Conservation (phyloP, 2,113 vertebrate species). For the Prionailurus viverrinus region DNA sequence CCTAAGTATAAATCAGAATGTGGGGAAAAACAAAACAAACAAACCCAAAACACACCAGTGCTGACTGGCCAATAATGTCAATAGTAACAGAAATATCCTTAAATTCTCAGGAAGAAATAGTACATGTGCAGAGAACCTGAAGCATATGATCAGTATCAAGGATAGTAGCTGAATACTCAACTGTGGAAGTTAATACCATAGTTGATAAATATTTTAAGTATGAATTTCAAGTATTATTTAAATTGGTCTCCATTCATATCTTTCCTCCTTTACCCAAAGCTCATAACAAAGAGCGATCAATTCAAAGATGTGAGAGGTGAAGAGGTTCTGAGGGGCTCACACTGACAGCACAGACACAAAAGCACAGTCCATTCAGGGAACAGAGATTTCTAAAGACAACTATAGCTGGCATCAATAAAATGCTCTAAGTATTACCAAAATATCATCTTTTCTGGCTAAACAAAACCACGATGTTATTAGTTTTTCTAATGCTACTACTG, state of each 20-base stretch:
- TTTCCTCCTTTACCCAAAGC: constrained; percentile 1
- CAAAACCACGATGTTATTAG: not conserved
- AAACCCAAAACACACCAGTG: not conserved
- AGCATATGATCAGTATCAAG: not conserved
- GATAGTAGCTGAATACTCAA: not conserved
- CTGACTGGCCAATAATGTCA: not conserved
- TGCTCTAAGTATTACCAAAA: not conserved
- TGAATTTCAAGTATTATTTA: not conserved
- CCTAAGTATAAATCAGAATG: not conserved
- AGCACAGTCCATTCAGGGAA: not conserved
- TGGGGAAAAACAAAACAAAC: not conserved
- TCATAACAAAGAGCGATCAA: not conserved
- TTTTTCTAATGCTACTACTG: not conserved
- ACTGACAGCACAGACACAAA: not conserved
- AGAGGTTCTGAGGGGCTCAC: not conserved
- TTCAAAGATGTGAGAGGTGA: not conserved
- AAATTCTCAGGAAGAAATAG: not conserved
- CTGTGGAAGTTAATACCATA: not conserved
- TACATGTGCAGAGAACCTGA: not conserved
- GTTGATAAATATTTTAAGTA: not conserved
- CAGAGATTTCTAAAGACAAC: not conserved
- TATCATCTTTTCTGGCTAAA: not conserved
- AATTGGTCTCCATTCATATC: not conserved
- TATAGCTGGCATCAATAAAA: constrained; percentile 39
- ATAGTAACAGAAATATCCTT: not conserved